Conservation (phyloP, 2,113 vertebrate genomes). For the Onychostruthus taczanowskii region DNA sequence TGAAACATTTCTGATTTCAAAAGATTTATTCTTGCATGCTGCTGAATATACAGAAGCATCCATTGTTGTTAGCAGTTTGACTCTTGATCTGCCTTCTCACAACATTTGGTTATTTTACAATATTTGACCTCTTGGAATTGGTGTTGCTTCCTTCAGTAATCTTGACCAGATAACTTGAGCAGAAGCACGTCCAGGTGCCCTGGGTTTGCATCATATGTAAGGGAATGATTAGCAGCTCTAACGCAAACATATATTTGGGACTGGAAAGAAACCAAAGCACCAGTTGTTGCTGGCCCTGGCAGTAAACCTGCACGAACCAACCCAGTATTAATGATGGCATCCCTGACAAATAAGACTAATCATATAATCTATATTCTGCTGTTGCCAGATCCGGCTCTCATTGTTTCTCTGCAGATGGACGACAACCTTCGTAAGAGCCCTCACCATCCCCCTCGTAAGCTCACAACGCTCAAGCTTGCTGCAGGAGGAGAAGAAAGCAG, state of each 20-base stretch:
- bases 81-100: not conserved
- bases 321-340: not conserved
- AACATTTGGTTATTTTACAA: not conserved
- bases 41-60: not conserved
- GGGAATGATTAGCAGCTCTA: not conserved
- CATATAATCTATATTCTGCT: not conserved
- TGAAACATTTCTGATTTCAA: not conserved
- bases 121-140: not conserved
- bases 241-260: not conserved
- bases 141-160: not conserved
- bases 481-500: slow-evolving; percentile 72
- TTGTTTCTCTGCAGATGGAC: slow-evolving; percentile 88
- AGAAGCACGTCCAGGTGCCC: not conserved
- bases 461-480: slow-evolving; percentile 80
- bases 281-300: not conserved
- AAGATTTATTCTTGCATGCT: not conserved
- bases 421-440: slow-evolving; percentile 96
- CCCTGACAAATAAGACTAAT: not conserved
- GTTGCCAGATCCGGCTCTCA: slow-evolving; percentile 42
- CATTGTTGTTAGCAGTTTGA: not conserved
- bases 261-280: not conserved
- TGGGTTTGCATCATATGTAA: not conserved
- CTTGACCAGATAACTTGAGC: not conserved
- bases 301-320: not conserved
- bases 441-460: slow-evolving; percentile 87